Conservation (phyloP, 2,113 vertebrate species). For the Lepisosteus oculatus region DNA sequence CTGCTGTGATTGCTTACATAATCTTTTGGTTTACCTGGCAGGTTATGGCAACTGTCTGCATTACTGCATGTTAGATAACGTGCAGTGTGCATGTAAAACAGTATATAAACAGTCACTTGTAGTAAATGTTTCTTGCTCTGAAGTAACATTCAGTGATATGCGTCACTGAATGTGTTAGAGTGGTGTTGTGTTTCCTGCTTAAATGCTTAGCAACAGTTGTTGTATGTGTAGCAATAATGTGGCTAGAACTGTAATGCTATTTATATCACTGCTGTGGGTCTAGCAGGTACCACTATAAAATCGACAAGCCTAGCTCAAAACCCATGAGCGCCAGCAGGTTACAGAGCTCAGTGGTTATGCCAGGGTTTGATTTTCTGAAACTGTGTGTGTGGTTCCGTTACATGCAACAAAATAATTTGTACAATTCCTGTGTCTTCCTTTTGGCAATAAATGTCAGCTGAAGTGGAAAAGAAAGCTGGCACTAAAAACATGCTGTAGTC, state of each 20-base stretch:
- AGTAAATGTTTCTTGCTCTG: too few relatives aligned
- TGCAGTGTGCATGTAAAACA: too few relatives aligned
- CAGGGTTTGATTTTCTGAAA: background rate
- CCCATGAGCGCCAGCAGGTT: background rate
- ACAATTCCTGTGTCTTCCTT: background rate
- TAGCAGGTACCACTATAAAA: background rate
- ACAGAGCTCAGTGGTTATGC: background rate
- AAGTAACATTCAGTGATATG: background rate
- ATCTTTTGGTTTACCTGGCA: too few relatives aligned
- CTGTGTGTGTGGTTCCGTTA: background rate
- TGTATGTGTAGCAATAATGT: conserved; percentile 3
- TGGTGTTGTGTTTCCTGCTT: background rate
- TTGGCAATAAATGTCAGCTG: background rate
- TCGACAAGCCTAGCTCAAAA: background rate
- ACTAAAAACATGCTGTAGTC: background rate
- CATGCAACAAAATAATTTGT: background rate
- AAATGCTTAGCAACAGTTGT: conserved; percentile 4
- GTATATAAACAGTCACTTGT: too few relatives aligned
- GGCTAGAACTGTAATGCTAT: background rate
- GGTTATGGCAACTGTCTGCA: too few relatives aligned
- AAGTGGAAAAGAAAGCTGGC: background rate
- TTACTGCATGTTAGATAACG: too few relatives aligned
- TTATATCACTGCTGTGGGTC: background rate
- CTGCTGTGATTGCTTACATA: too few relatives aligned
- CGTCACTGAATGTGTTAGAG: background rate